phyloP scores from a whole-genome alignment of 2,113 vertebrate genomes.

The Archocentrus centrarchus region DNA sequence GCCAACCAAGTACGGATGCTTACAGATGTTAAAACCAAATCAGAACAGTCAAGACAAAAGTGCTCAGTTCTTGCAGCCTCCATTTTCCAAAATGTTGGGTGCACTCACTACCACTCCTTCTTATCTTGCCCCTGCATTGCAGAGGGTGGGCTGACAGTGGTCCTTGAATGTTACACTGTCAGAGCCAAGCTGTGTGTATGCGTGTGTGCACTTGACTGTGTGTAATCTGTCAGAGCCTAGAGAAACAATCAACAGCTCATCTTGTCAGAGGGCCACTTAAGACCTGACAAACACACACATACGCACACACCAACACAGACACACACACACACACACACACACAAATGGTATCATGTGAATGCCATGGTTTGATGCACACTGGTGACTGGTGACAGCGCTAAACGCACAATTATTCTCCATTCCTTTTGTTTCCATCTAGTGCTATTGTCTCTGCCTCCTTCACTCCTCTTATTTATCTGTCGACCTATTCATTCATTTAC shows the following conservation, averaged over 20 bases:
- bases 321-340: conserved; percentile 24
- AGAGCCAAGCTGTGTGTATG: conserved; percentile 36
- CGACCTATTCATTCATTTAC: conserved; percentile 33
- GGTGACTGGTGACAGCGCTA: conserved; percentile 61
- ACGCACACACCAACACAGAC: conserved; percentile 28
- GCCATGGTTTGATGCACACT: conserved; percentile 46
- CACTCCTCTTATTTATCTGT: conserved; percentile 57
- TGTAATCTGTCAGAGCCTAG: conserved; percentile 59
- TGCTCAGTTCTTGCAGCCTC: background rate
- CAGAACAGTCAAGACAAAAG: background rate
- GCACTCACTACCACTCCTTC: background rate
- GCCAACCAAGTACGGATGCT: background rate
- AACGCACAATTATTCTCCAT: conserved; percentile 70
- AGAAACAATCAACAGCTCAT: conserved; percentile 67
- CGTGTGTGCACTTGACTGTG: conserved; percentile 37
- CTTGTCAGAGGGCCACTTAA: conserved; percentile 73
- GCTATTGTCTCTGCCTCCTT: conserved; percentile 42
- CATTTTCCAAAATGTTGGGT: conserved; percentile 10
- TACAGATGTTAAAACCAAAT: background rate
- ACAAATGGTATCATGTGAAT: conserved; percentile 39
- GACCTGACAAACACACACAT: conserved; percentile 43
- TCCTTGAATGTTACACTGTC: conserved; percentile 62
- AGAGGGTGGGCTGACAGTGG: conserved; percentile 62
- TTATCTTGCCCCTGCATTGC: conserved; percentile 49
- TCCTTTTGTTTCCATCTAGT: conserved; percentile 64